Base-by-base conservation (phyloP, 2,888 invertebrate species). In the Eupithecia subfuscata region DNA sequence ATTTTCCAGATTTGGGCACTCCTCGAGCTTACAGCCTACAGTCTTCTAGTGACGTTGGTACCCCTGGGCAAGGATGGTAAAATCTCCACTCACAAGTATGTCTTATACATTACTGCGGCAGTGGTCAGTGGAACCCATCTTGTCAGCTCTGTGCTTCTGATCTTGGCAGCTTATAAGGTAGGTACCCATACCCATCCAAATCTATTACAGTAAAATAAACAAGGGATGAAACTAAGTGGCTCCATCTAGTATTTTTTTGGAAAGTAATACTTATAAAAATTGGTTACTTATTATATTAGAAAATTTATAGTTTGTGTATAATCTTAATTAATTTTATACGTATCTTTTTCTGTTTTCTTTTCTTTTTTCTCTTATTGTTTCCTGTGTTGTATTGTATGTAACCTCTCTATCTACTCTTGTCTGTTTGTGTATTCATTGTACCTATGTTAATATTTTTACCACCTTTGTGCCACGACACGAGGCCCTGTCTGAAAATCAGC, bases 91-190 rank as follows among this genome's bases (percentile, higher is more conserved):
- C 88, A 88, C 76, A 90, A 88, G 77, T 85, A 87, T 69, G 87
- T 84, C 2, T 83, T 93, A 56, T 94, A 90, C 86, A 81, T 88
- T 71, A 86, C 89, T 0, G 92, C 90, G 0, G 92, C 93, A 0
- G 84, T 82, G 0, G 91, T 93, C 81, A 91, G 90, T 76, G 92
- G 90, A 0, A 80, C 86, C 4, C 92, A 93, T 60, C 86, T 94
- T 7, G 78, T 93, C 22, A 89, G 89, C 78, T 93, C 93, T 16
- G 73, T 91, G 22, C 85, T 94, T 34, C 89, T 94, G 12, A 84
- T 94, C 14, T 83, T 94, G 0, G 94, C 92, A 8, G 92, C 91
- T 56, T 89, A 91, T 81, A 94, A 90, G 90, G 94, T 71, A 63
- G n/a, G n/a, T n/a, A n/a, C n/a, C n/a, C n/a, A n/a, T n/a, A n/a